Evolutionary conservation across 2,797 vertebrate genomes (phyloP).

Genomic region (Catharus ustulatus): DNA sequence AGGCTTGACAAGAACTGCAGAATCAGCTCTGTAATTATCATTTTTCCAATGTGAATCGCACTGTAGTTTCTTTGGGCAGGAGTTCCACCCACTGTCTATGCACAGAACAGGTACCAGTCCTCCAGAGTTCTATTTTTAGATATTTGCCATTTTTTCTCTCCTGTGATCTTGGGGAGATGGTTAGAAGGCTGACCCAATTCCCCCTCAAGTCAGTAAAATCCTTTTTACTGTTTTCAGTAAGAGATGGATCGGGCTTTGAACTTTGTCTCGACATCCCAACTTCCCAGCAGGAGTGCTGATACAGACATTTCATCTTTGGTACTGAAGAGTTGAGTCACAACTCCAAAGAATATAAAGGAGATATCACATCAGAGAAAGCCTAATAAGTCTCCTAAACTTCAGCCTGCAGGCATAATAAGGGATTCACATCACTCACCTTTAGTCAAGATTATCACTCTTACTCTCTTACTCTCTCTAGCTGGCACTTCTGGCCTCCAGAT

Average conservation of each 20-base stretch:
- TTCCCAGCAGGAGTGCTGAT: constrained; percentile 8
- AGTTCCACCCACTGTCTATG: rapidly evolving
- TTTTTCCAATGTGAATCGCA: not conserved
- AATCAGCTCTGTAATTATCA: not conserved
- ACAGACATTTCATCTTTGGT: not conserved
- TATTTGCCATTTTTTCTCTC: not conserved
- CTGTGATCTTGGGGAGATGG: not conserved
- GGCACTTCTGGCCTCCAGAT: not conserved
- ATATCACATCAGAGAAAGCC: not conserved
- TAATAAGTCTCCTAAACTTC: constrained; percentile 6
- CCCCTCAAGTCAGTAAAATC: not conserved
- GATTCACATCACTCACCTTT: not conserved
- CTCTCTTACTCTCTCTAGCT: not conserved
- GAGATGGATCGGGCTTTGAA: constrained; percentile 19
- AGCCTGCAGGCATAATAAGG: not conserved
- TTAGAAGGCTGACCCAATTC: constrained; percentile 1
- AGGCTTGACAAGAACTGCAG: not conserved
- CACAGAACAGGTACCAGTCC: not conserved
- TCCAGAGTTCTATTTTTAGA: not conserved
- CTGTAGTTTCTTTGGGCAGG: not conserved
- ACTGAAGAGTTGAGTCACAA: not conserved
- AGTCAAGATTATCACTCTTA: not conserved
- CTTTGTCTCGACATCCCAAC: not conserved
- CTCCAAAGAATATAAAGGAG: not conserved
- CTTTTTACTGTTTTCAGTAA: not conserved